Conservation (phyloP, 2,797 vertebrate genomes). For the Rhabdomys pumilio region DNA sequence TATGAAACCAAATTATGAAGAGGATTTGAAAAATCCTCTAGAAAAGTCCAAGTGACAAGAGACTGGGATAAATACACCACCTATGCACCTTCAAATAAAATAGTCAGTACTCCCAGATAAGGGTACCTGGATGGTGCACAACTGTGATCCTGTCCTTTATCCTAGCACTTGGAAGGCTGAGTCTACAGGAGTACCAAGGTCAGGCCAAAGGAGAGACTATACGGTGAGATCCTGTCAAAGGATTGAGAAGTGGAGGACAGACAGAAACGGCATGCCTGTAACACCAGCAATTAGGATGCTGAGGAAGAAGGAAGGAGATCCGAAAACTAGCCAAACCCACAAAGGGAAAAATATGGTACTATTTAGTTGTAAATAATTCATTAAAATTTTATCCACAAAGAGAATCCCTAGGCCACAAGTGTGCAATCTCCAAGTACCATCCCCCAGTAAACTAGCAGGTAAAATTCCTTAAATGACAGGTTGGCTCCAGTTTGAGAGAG, state of each 20-base stretch:
- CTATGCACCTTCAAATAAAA: background rate
- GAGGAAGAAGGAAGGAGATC: background rate
- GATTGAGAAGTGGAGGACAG: background rate
- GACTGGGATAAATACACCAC: background rate
- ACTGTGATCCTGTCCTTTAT: background rate
- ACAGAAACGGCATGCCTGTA: background rate
- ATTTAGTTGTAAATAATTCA: conserved; percentile 17
- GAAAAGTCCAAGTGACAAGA: background rate
- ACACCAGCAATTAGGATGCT: background rate
- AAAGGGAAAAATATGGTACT: background rate
- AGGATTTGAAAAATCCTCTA: background rate
- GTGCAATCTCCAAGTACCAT: background rate
- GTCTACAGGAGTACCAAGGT: background rate
- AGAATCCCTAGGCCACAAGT: background rate
- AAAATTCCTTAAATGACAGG: background rate
- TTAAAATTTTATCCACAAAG: background rate
- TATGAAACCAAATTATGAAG: background rate
- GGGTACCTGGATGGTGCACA: too few species aligned
- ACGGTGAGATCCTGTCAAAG: background rate
- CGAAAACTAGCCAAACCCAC: background rate
- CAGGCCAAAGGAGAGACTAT: background rate
- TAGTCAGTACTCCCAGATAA: background rate
- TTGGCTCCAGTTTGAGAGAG: background rate
- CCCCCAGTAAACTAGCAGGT: background rate
- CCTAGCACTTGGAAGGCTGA: background rate